Evolutionary conservation across 2,113 vertebrate genomes (phyloP), one percentile per base, ranked within the genome.

Genomic region (Noturus placidus): DNA sequence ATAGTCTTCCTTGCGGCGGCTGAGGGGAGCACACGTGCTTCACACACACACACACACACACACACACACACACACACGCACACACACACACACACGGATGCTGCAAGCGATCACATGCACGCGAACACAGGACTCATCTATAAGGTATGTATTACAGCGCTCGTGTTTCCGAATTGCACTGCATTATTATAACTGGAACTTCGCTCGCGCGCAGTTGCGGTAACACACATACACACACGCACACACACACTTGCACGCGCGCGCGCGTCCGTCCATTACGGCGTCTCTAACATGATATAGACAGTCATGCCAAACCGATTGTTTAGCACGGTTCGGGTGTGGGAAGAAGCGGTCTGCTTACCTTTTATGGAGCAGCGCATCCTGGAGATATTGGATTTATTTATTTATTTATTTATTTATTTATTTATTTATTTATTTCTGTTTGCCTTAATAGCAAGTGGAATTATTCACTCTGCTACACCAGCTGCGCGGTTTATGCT

Each of bases 401-500:
- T n/a, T n/a, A n/a, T n/a, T n/a, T n/a, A n/a, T n/a, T n/a, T n/a
- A n/a, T n/a, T n/a, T n/a, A n/a, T n/a, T n/a, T n/a, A n/a, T n/a
- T n/a, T n/a, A n/a, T n/a, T n/a, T n/a, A n/a, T n/a, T n/a, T n/a
- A n/a, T n/a, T n/a, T n/a, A n/a, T n/a, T n/a, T n/a, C n/a, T n/a
- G n/a, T n/a, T n/a, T n/a, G n/a, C n/a, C n/a, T n/a, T n/a, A n/a
- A n/a, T n/a, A n/a, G n/a, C n/a, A n/a, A n/a, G n/a, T n/a, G n/a
- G n/a, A n/a, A n/a, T n/a, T n/a, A n/a, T n/a, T n/a, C n/a, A n/a
- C n/a, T n/a, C n/a, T n/a, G n/a, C n/a, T n/a, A n/a, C n/a, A n/a
- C 88, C 91, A 88, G 89, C 90, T 88, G 92, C 88, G 92, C 86
- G 90, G 91, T 89, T 82, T 91, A 81, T 70, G 89, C 90, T 88